Evolutionary conservation across 1,140 invertebrate genomes (phyloP), one percentile per base, ranked within the genome.

Genomic region (Drosophila neocordata): DNA sequence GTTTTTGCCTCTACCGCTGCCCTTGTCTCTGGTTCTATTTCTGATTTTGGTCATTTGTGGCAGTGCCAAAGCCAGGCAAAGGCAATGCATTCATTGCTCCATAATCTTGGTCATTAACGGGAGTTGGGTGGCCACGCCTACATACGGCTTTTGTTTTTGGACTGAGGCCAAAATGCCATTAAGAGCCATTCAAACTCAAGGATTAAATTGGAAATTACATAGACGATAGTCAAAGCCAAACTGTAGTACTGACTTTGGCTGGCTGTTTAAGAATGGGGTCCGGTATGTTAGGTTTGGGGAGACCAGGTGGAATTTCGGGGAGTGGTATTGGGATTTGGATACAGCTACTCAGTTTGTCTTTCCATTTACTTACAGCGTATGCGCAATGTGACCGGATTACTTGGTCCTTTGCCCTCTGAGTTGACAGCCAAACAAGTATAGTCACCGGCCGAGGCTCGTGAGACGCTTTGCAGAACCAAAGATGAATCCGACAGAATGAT

Each of bases 351-450:
- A 73, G 61, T 53, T 63, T 65, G 72, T 68, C 58, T 61, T 57
- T 44, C 35, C 59, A 69, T 90, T 62, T 91, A 95, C 96, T 96
- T 93, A 97, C 96, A 97, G 95, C 96, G 95, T 75, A 97, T 95
- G 78, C 95, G 93, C 65, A 97, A 93, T 55, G 94, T 93, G 52
- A 97, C 95, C 11, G 95, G 94, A 91, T 96, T 96, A 92, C 96
- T 97, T 63, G 94, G 94, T 48, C 96, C 95, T 90, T 95, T 96
- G 48, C 96, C 96, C 90, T 97, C 96, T 57, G 94, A 93, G 91
- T 97, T 97, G 13, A 94, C 94, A 5, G 96, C 96, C 71, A 96
- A 92, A 89, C 96, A 97, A 35, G 95, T 96, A 90, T 97, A 97
- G 82, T 95, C 94, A 1, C 96, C 96, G 4, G 96, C 96, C 2